A percentile compares a stretch with the other conserved stretches of the same genome.
Evolutionary conservation across 2,888 invertebrate genomes (phyloP).

Genomic region (Galerucella pusilla): DNA sequence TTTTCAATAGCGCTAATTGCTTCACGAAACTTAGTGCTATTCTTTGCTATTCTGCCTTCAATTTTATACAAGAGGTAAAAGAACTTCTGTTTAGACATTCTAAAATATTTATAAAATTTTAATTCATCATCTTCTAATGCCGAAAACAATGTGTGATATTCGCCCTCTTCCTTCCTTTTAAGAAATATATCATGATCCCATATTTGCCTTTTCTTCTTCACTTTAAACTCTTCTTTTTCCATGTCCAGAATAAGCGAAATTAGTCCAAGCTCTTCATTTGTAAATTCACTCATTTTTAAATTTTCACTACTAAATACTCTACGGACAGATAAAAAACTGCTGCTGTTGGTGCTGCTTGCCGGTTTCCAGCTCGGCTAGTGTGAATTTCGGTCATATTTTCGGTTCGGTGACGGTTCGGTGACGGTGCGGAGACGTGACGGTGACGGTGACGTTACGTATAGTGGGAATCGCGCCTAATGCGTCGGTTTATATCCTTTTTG

Average conservation of each 20-base stretch:
- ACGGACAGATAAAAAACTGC: not conserved
- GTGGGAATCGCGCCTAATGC: slow-evolving; percentile 3
- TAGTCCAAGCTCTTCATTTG: slow-evolving; percentile 16
- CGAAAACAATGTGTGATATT: slow-evolving; percentile 7
- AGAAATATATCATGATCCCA: slow-evolving; percentile 14
- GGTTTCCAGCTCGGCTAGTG: too few relatives aligned
- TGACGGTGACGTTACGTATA: slow-evolving; percentile 15
- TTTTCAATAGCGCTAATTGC: slow-evolving; percentile 14
- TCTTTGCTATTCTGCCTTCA: slow-evolving; percentile 15
- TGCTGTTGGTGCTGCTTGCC: too few relatives aligned
- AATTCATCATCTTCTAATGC: slow-evolving; percentile 16
- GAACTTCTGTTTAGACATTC: slow-evolving; percentile 3
- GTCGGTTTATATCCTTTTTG: too few relatives aligned
- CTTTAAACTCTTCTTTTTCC: slow-evolving; percentile 16
- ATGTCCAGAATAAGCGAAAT: slow-evolving; percentile 13
- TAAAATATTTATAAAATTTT: slow-evolving; percentile 11
- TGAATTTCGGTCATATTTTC: too few relatives aligned
- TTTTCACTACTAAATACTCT: not conserved
- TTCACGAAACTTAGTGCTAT: slow-evolving; percentile 13
- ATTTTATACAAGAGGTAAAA: slow-evolving; percentile 5
- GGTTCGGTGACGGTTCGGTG: not conserved
- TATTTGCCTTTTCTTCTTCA: slow-evolving; percentile 11
- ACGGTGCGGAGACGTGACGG: slow-evolving; percentile 3
- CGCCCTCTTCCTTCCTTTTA: slow-evolving; percentile 4
- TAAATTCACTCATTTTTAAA: slow-evolving; percentile 4